Conservation (phyloP, 1,140 invertebrate genomes). For the Tetraneura akinire region DNA sequence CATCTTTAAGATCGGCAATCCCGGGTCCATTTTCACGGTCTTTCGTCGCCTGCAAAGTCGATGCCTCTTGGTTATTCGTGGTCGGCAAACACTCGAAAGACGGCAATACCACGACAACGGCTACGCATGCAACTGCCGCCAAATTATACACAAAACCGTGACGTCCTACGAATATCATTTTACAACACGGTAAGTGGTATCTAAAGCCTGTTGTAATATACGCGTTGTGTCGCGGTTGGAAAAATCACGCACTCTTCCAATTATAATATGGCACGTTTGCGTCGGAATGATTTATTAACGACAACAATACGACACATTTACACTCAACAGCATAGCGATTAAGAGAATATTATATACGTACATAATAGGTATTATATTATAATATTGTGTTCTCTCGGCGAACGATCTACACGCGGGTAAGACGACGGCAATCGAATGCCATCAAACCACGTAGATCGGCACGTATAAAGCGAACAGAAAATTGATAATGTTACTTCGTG, state of each 20-base stretch:
- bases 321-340: too few species aligned
- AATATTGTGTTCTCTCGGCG: not conserved
- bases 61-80: not conserved
- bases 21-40: not conserved
- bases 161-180: not conserved
- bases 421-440: not conserved
- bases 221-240: too few species aligned
- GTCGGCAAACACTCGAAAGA: not conserved
- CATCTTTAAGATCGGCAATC: not conserved
- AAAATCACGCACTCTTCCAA: too few species aligned
- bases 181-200: not conserved
- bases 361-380: too few species aligned
- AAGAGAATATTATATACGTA: too few species aligned
- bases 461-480: constrained; percentile 2
- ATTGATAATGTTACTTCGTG: too few species aligned
- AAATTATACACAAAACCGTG: too few species aligned
- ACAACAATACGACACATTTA: too few species aligned
- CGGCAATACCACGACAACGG: not conserved
- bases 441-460: not conserved
- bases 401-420: not conserved
- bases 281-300: too few species aligned
- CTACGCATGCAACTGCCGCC: not conserved
- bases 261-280: too few species aligned
- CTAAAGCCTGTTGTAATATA: too few species aligned
- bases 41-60: not conserved